These are phyloP conservation scores for Saccostrea echinata DNA, from an alignment of 1,140 invertebrate genomes.

Conservation along the genomic window DNA sequence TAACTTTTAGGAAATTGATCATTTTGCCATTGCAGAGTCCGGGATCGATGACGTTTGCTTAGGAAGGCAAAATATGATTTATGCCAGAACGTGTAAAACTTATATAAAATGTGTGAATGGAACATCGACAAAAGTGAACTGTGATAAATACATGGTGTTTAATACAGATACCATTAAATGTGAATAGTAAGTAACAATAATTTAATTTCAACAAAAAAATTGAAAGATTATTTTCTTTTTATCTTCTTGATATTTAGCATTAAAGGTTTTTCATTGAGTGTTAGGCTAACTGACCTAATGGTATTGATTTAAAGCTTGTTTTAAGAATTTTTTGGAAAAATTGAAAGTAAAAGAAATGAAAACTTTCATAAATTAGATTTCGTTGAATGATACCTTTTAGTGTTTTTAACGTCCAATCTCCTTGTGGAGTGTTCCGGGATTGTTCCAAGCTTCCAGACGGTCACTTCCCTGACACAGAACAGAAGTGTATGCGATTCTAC, in stretches of 20 bases:
- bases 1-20: too few species aligned
- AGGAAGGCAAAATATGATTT: not conserved
- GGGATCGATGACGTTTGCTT: not conserved
- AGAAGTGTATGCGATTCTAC: constrained; percentile 17
- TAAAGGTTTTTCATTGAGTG: too few species aligned
- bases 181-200: not conserved
- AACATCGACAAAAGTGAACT: not conserved
- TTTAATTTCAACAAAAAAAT: too few species aligned
- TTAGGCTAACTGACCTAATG: too few species aligned
- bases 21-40: not conserved
- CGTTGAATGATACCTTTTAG: not conserved
- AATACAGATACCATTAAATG: not conserved
- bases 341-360: too few species aligned
- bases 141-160: constrained; percentile 6
- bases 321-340: too few species aligned
- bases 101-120: constrained; percentile 19
- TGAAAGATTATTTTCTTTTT: too few species aligned
- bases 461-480: not conserved
- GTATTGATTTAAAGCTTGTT: too few species aligned
- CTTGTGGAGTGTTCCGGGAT: constrained; percentile 6
- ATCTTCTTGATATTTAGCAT: too few species aligned
- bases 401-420: not conserved
- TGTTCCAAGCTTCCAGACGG: not conserved
- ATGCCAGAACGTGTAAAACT: not conserved
- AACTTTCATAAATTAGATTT: too few species aligned